Base-by-base conservation (phyloP, 2,888 invertebrate genomes). In the Zeuzera pyrina region DNA sequence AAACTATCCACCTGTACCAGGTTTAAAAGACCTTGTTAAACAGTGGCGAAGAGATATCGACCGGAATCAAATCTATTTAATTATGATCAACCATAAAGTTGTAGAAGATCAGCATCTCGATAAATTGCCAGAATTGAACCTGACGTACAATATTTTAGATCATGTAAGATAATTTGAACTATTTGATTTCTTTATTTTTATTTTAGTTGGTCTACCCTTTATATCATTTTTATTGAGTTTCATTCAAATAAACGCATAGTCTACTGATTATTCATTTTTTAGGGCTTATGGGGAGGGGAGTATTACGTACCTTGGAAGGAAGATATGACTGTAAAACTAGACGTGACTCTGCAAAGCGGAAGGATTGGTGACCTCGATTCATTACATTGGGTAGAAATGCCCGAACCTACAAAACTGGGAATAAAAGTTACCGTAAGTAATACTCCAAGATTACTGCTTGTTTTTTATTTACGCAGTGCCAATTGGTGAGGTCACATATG, bases 371-470 rank as follows among this genome's bases (percentile, higher is more conserved):
- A 65, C 26, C 23, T 65, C 1, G 38, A 57, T 4, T 55, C 66
- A 0, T 35, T 70, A 12, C 35, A 43, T 2, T 69, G 70, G 70
- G 39, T 57, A 3, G 57, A 64, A 41, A 41, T 43, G 10, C 34
- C 39, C 1, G 35, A 43, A 25, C 12, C 35, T 3, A 19, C 30
- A 2, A 41, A 32, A 11, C 5, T 42, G 22, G 64, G 57, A 16
- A 36, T 63, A 4, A 22, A 38, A 15, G 63, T 74, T 0, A 55
- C 41, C 41, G 74, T 73, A 49, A 10, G 39, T 47, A 27, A 33
- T 15, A 2, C 15, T 19, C 19, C n/a, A n/a, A n/a, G n/a, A n/a
- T n/a, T n/a, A n/a, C n/a, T n/a, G n/a, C n/a, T n/a, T n/a, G n/a
- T n/a, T n/a, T n/a, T n/a, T n/a, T n/a, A n/a, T n/a, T n/a, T n/a